Conservation (phyloP, 2,797 vertebrate genomes). For the Delichon dasypus region DNA sequence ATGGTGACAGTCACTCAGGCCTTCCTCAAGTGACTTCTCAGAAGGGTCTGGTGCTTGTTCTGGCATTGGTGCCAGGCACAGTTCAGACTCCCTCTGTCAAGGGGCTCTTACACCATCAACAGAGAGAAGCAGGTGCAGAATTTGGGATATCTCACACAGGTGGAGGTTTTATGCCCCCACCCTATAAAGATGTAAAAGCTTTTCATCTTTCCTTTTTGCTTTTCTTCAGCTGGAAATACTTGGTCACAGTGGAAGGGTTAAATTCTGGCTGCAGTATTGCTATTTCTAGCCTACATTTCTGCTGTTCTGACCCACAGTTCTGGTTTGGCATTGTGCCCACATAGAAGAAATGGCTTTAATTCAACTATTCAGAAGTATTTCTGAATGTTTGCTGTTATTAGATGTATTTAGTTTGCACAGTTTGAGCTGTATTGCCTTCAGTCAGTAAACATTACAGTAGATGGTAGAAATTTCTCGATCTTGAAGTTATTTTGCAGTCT, state of each 20-base stretch:
- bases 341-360: not conserved
- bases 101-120: not conserved
- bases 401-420: not conserved
- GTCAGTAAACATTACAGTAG: not conserved
- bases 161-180: not conserved
- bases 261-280: not conserved
- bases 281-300: not conserved
- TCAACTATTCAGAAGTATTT: not conserved
- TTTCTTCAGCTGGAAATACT: not conserved
- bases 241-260: not conserved
- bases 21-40: not conserved
- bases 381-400: not conserved
- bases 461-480: slow-evolving; percentile 46
- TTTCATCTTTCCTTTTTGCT: not conserved
- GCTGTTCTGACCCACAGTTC: slow-evolving; percentile 10
- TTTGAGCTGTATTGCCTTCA: not conserved
- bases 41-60: not conserved
- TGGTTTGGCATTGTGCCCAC: not conserved
- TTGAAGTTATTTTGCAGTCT: not conserved
- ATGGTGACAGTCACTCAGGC: not conserved
- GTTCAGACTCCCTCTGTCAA: not conserved
- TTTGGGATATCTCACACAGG: not conserved
- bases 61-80: not conserved
- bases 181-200: not conserved
- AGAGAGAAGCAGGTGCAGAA: not conserved